Evolutionary conservation across 2,113 vertebrate genomes (phyloP).

Genomic region (Xiphorhynchus elegans): DNA sequence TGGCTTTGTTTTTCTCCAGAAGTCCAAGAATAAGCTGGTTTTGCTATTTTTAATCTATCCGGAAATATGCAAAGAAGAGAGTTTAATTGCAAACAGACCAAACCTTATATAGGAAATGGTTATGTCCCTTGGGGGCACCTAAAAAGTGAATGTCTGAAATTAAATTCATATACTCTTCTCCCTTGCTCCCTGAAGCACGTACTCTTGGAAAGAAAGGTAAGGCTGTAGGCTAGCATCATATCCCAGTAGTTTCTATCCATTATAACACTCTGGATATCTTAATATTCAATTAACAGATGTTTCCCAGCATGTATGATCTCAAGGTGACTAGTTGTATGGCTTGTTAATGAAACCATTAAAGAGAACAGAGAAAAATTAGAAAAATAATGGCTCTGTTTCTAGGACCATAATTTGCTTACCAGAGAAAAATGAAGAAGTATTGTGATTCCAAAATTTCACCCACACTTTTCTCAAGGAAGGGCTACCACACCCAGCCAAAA

Average conservation of each 20-base stretch:
- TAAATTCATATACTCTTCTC: conserved; percentile 56
- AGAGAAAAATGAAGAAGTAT: background rate
- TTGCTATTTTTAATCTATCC: conserved; percentile 81
- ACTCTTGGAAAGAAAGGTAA: conserved; percentile 48
- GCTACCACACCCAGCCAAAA: background rate
- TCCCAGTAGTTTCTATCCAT: conserved; percentile 43
- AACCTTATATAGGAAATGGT: conserved; percentile 79
- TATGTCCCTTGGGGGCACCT: conserved; percentile 69
- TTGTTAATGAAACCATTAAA: conserved; percentile 30
- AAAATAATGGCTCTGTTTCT: background rate
- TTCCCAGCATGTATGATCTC: conserved; percentile 28
- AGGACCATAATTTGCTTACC: background rate
- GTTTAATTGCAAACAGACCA: conserved; percentile 80
- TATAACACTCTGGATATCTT: conserved; percentile 22
- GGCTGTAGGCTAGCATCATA: conserved; percentile 31
- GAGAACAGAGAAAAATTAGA: background rate
- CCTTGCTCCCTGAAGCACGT: conserved; percentile 49
- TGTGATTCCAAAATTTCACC: conserved; percentile 7
- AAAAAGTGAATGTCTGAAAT: conserved; percentile 74
- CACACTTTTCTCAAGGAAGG: conserved; percentile 26
- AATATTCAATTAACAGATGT: conserved; percentile 50
- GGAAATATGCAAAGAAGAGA: conserved; percentile 78
- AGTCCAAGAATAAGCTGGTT: conserved; percentile 76
- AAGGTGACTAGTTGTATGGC: background rate
- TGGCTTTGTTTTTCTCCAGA: conserved; percentile 75